phyloP scores from a whole-genome alignment of 2,888 invertebrate genomes.

The Hedychridium roseum region DNA sequence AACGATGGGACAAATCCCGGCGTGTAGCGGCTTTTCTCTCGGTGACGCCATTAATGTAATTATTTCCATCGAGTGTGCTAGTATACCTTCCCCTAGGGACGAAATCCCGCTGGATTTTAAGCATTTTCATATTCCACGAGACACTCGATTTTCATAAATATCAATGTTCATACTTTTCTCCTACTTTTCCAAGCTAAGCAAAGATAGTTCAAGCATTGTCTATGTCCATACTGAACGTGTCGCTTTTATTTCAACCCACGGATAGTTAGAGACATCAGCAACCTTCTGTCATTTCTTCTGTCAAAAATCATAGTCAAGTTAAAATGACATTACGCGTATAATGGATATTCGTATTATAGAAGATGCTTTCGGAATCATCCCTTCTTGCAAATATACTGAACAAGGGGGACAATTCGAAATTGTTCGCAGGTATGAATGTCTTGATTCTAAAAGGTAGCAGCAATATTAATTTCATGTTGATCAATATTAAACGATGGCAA shows the following conservation, averaged over 20 bases:
- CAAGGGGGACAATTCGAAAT: slow-evolving; percentile 27
- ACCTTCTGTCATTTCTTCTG: no score
- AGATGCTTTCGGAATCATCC: slow-evolving; percentile 50
- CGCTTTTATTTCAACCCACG: no score
- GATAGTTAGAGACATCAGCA: no score
- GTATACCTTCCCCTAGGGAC: no score
- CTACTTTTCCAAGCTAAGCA: no score
- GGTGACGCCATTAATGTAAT: slow-evolving; percentile 45
- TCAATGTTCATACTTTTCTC: no score
- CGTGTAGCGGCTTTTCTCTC: slow-evolving; percentile 30
- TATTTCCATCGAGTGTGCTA: slow-evolving; percentile 45
- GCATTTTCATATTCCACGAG: no score
- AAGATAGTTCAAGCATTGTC: no score
- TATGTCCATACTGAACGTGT: no score
- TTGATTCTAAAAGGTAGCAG: neutral
- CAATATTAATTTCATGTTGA: neutral
- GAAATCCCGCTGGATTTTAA: no score
- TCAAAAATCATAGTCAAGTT: no score
- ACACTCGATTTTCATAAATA: no score
- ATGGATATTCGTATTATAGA: slow-evolving; percentile 34
- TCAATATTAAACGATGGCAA: neutral
- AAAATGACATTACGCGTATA: slow-evolving; percentile 28
- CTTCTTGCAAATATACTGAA: slow-evolving; percentile 13
- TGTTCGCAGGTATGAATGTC: slow-evolving; percentile 35
- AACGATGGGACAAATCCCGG: slow-evolving; percentile 14